phyloP scores from a whole-genome alignment of 2,113 vertebrate genomes.

The Choloepus hoffmanni region DNA sequence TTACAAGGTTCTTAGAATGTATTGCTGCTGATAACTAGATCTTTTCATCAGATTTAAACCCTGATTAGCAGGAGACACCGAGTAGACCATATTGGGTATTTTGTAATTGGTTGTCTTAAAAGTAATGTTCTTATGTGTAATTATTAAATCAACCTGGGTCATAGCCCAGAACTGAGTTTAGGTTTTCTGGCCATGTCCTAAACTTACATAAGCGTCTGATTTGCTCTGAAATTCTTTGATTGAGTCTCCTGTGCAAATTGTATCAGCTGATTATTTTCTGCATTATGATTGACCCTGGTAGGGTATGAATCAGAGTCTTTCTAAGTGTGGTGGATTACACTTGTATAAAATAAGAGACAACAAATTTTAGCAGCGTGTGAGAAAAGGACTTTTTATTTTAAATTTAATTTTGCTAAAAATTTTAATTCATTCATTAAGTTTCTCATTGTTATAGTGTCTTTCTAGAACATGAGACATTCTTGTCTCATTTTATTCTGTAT shows the following conservation, averaged over 20 bases:
- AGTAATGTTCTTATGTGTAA: neutral
- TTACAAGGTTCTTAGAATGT: neutral
- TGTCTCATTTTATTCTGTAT: too few species aligned
- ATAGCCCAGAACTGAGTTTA: neutral
- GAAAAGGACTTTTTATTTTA: too few species aligned
- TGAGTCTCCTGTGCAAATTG: neutral
- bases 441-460: too few species aligned
- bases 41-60: neutral
- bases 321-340: too few species aligned
- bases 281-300: too few species aligned
- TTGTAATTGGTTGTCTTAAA: constrained; percentile 6
- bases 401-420: too few species aligned
- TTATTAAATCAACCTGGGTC: neutral
- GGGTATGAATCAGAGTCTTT: too few species aligned
- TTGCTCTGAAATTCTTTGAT: neutral
- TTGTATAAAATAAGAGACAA: too few species aligned
- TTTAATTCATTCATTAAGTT: too few species aligned
- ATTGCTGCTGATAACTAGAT: neutral
- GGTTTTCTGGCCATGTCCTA: neutral
- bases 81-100: neutral
- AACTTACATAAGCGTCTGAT: neutral
- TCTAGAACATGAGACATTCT: too few species aligned
- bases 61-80: neutral
- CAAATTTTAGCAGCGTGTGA: too few species aligned
- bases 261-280: neutral